phyloP scores from a whole-genome alignment of 1,140 invertebrate genomes.

The Brachionus manjavacas region DNA sequence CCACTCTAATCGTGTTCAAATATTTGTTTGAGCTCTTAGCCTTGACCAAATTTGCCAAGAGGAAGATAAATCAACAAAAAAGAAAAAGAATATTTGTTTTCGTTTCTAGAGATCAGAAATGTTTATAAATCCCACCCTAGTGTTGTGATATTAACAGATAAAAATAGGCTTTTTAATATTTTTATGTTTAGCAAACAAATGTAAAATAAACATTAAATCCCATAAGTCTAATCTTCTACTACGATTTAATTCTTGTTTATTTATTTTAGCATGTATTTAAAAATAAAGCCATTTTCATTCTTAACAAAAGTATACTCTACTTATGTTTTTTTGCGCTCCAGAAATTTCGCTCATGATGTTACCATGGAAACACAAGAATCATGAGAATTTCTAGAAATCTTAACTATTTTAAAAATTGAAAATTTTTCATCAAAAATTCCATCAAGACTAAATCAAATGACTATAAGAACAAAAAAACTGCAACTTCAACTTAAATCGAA shows the following conservation, averaged over 20 bases:
- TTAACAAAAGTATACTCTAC: background rate
- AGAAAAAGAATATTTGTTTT: background rate
- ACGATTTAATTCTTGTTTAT: background rate
- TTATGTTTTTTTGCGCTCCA: background rate
- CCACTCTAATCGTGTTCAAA: slow-evolving; percentile 58
- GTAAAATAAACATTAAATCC: background rate
- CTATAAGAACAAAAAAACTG: background rate
- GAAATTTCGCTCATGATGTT: background rate
- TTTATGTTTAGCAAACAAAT: background rate
- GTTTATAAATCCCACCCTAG: background rate
- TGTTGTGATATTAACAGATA: background rate
- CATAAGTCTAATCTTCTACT: background rate
- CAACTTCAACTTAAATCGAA: background rate
- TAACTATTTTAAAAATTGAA: background rate
- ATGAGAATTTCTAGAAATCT: too few species aligned
- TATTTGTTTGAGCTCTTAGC: background rate
- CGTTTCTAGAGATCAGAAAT: background rate
- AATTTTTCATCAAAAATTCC: background rate
- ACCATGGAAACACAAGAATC: background rate
- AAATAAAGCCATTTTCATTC: background rate
- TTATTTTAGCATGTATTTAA: background rate
- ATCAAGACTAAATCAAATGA: background rate
- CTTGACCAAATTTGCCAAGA: background rate
- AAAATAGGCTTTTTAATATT: background rate
- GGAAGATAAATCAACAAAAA: background rate